These are phyloP conservation scores for Montipora capitata DNA, from an alignment of 92 coral and sea anemone genomes.

Conservation along the genomic window DNA sequence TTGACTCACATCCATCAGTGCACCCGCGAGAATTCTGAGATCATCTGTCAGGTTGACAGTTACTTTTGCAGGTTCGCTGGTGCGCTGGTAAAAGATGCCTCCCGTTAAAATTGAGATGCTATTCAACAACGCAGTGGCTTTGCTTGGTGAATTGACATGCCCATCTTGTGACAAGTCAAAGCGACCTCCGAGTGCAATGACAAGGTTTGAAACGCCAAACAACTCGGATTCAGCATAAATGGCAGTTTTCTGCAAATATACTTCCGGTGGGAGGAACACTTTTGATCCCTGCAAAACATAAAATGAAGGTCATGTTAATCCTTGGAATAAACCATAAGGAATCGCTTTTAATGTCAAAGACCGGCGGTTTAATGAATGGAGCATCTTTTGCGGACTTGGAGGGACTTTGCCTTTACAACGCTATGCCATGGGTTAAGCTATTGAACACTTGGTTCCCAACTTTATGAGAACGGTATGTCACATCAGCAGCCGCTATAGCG, in stretches of 20 bases:
- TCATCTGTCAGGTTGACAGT: conserved; percentile 71
- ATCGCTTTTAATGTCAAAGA: no score
- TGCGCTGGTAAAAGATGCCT: conserved; percentile 86
- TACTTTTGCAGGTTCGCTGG: conserved; percentile 62
- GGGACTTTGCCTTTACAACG: no score
- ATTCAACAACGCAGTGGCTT: conserved; percentile 63
- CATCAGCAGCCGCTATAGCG: no score
- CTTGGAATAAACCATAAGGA: no score
- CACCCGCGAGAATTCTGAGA: conserved; percentile 88
- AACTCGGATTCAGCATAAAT: conserved; percentile 77
- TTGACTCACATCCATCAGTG: conserved; percentile 82
- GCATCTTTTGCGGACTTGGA: no score
- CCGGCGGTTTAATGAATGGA: no score
- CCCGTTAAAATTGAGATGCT: conserved; percentile 88
- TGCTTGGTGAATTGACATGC: conserved; percentile 78
- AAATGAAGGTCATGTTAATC: no score
- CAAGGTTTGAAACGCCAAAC: conserved; percentile 80
- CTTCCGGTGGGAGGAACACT: conserved; percentile 78
- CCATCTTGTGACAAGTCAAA: conserved; percentile 87
- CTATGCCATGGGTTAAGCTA: no score
- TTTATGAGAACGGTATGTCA: no score
- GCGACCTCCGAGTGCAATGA: conserved; percentile 80
- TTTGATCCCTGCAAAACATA: conserved; percentile 69
- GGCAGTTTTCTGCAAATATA: conserved; percentile 81
- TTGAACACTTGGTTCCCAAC: no score